Conservation (phyloP, 2,888 invertebrate genomes). For the Hesperia comma region DNA sequence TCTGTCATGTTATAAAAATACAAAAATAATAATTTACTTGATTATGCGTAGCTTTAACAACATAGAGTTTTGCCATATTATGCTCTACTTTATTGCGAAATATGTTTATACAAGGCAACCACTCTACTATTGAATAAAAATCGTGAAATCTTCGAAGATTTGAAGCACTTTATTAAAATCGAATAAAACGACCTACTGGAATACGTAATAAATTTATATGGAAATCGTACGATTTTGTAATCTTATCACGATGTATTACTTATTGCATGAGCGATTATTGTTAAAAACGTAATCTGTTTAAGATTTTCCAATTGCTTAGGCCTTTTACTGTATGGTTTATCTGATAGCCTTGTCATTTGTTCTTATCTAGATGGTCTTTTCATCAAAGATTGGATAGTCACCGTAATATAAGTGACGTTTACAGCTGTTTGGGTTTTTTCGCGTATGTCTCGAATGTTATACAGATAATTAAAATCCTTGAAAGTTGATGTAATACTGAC, state of each 20-base stretch:
- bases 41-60: too few relatives aligned
- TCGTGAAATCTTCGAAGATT: background rate
- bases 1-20: too few relatives aligned
- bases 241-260: constrained; percentile 59
- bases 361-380: constrained; percentile 15
- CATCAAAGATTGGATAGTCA: constrained; percentile 8
- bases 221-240: constrained; percentile 65
- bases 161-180: too few relatives aligned
- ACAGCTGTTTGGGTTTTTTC: too few relatives aligned
- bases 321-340: constrained; percentile 39
- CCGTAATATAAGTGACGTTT: background rate
- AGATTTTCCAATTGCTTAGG: constrained; percentile 40
- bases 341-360: constrained; percentile 27
- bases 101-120: too few relatives aligned
- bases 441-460: too few relatives aligned
- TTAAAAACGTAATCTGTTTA: constrained; percentile 44
- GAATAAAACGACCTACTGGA: background rate
- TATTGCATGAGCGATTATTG: constrained; percentile 41
- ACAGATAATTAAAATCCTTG: too few relatives aligned
- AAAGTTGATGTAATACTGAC: too few relatives aligned
- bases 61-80: too few relatives aligned
- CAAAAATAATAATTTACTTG: too few relatives aligned
- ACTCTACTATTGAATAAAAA: too few relatives aligned
- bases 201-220: constrained; percentile 13
- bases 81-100: too few relatives aligned